Base-by-base conservation (phyloP, 2,113 vertebrate species). In the Callithrix jacchus region DNA sequence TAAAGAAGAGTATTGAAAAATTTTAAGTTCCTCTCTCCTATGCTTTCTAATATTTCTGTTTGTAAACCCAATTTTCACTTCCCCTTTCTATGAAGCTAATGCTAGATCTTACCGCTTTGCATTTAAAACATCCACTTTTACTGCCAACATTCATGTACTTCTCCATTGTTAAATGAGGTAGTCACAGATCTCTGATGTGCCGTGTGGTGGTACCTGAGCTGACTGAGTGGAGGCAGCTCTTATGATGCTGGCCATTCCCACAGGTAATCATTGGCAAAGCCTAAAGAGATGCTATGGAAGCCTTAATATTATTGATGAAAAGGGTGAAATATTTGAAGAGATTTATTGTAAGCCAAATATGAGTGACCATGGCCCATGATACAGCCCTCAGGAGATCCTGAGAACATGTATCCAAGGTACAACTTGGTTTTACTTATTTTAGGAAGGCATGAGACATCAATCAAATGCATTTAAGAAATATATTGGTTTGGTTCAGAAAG, bases 131-230 rank as follows among this genome's bases (percentile, higher is more conserved):
- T 21, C 7, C 30, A 58, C 10, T 73, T 0, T 35, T 76, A 58
- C 8, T 14, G 79, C 30, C 71, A 52, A 83, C 37, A 49, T 76
- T 42, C 20, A 85, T 74, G 66, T 76, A 45, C 9, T 58, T 85
- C 32, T 80, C 45, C 25, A 1, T 45, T 70, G 37, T 42, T 61
- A 58, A 87, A 35, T 49, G 13, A 37, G 32, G 30, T 18, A 17
- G 32, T 80, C 9, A 61, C 32, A 30, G 5, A 9, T 45, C 9
- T 30, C 3, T 10, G 23, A 27, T 32, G 2, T 81, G 25, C 27
- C 49, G 1, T 1, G 0, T 40, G 42, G 32, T 52, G 35, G 12
- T 0, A 0, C 6, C 2, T 8, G 54, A 77, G 6, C 71, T 49
- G 45, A 40, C 18, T 32, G 37, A 74, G 42, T 56, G 21, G 2